Base-by-base conservation (phyloP, 2,888 invertebrate species). In the Labia minor region DNA sequence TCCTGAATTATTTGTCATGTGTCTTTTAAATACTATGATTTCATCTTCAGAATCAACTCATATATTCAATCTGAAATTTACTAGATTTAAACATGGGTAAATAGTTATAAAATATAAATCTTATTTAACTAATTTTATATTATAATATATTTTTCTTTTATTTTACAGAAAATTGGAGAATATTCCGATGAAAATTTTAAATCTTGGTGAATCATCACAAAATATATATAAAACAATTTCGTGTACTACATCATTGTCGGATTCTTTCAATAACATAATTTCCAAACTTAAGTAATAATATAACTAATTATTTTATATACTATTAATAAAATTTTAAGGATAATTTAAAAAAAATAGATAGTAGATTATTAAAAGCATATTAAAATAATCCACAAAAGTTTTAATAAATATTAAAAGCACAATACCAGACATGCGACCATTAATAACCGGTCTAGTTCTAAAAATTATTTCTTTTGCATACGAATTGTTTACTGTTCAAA, bases 21-120 rank as follows among this genome's bases (percentile, higher is more conserved):
- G 86, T 73, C 79, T 85, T 72, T 75, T 87, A 63, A 83, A 81
- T 33, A 81, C 80, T 65, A 81, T 82, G 71, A 74, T 73, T 11
- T 82, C 83, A 62, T 76, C 79, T 1, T 77, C 78, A 63, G 78
- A 77, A 65, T 82, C 85, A 4, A 86, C 86, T 0, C 85, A 86
- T 72, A 81, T 82, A 68, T 85, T 82, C 71, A 81, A 81, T 65
- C 86, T 87, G 71, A 81, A 82, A 68, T 85, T 87, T 76, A 78
- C 85, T 37, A 82, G 83, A 74, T 82, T 82, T 33, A 81, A 80
- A 18, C 71, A 72, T 71, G 80, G 80, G 75, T 81, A 80, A 72
- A 49, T 49, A 49, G 14, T 8, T 26, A 6, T 3, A 26, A 26
- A 6, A 6, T 26, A 26, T 26, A 26, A 26, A 26, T 8, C 3